Percentiles rank a stretch among this genome's conserved stretches.
Evolutionary conservation across 2,113 vertebrate genomes (phyloP).

Genomic region (Hiodon alosoides): DNA sequence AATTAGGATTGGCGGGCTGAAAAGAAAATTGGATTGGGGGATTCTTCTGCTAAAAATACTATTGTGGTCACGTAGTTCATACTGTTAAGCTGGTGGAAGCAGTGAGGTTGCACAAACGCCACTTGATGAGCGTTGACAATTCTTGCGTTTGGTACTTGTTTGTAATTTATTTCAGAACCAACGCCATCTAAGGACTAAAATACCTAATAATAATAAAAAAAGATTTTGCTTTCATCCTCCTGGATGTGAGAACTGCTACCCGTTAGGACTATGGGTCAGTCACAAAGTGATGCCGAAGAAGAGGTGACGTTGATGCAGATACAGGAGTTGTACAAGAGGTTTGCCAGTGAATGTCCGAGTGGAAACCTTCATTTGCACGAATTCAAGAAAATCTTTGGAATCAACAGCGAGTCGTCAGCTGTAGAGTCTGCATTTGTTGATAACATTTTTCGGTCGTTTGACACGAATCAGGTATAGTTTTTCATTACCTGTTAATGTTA

Average conservation of each 20-base stretch:
- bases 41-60: conserved; percentile 3
- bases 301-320: conserved; percentile 67
- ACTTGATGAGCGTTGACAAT: neutral
- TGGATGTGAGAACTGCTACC: neutral
- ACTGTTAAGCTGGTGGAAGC: neutral
- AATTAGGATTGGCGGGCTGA: neutral
- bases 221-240: neutral
- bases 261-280: conserved; percentile 58
- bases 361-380: conserved; percentile 73
- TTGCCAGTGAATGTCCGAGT: conserved; percentile 72
- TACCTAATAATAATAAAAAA: neutral
- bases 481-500: neutral
- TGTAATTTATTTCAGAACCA: neutral
- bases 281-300: conserved; percentile 41
- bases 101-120: neutral
- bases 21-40: conserved; percentile 1
- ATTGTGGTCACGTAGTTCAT: neutral
- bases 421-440: conserved; percentile 69
- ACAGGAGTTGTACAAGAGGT: conserved; percentile 75
- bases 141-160: neutral
- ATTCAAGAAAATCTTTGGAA: conserved; percentile 73
- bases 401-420: conserved; percentile 52
- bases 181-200: neutral
- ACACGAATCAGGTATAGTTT: conserved; percentile 66
- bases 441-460: conserved; percentile 70